Evolutionary conservation across 2,888 invertebrate genomes (phyloP), one percentile per base, ranked within the genome.

Genomic region (Ochropacha duplaris): DNA sequence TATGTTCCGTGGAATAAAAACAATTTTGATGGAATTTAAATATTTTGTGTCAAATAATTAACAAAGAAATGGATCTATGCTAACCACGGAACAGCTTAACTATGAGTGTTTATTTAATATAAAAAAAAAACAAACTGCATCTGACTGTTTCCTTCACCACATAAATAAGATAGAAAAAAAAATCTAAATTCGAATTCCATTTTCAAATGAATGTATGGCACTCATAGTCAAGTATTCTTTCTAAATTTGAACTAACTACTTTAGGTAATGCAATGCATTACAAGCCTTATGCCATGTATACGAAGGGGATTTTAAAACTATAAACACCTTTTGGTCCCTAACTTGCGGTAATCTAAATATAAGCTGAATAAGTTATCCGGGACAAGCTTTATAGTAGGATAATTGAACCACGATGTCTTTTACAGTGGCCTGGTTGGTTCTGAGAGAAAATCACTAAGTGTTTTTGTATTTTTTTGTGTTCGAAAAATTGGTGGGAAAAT

Each of bases 231-330:
- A 58, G 65, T 68, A 49, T 61, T 51, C 57, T 57, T 62, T 65
- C 65, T 67, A 67, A 65, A 65, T 66, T 67, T 71, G 71, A 69
- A 75, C 73, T 80, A 79, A 86, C 81, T 80, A 86, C 79, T 79
- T 81, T 80, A 80, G 74, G 92, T 90, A 89, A 91, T 92, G 89
- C 86, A 58, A 58, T 61, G 85, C 88, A 90, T 92, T 90, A 85
- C 92, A 93, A n/a, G 95, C 95, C 95, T 95, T 95, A 95, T 93
- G 93, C 94, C 94, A 94, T 94, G 95, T 95, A 95, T 95, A 95
- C 95, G 95, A 94, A 24, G 83, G 77, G 87, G 83, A 77, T 81
- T 52, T 76, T 71, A 71, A 78, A 78, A 82, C 44, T 44, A 44
- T 44, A 19, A 44, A 19, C 44, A 44, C 19, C 44, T 19, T 44